phyloP scores from a whole-genome alignment of 1,140 invertebrate species.

The Cherax quadricarinatus region DNA sequence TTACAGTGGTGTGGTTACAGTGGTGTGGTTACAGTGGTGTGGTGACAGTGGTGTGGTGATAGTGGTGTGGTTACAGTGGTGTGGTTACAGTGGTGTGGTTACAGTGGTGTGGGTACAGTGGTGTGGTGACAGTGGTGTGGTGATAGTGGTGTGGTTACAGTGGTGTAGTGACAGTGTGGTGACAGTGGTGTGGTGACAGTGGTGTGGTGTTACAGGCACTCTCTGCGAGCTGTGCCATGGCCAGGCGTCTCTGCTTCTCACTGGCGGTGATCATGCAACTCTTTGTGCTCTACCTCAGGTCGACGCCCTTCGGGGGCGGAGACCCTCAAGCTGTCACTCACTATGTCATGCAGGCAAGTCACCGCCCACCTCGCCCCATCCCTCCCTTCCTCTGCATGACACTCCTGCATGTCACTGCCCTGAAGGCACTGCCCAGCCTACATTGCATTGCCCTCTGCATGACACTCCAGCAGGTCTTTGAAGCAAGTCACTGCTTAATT shows the following conservation, averaged over 20 bases:
- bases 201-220: slow-evolving; percentile 81
- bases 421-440: neutral
- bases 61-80: no score
- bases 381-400: neutral
- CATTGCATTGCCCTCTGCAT: neutral
- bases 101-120: no score
- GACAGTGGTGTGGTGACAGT: slow-evolving; percentile 2
- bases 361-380: neutral
- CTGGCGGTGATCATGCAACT: slow-evolving; percentile 70
- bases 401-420: neutral
- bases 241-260: slow-evolving; percentile 70
- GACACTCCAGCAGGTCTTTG: no score
- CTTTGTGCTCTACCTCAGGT: slow-evolving; percentile 63
- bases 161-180: neutral
- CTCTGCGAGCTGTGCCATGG: slow-evolving; percentile 79
- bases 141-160: neutral
- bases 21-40: no score
- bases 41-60: no score
- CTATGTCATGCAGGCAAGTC: slow-evolving; percentile 73
- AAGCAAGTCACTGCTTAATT: neutral
- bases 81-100: no score
- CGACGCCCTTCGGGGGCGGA: slow-evolving; percentile 61
- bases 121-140: neutral
- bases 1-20: no score
- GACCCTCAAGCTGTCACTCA: slow-evolving; percentile 62